phyloP scores from a whole-genome alignment of 1,140 invertebrate species.

The Lamellibrachia luymesi region DNA sequence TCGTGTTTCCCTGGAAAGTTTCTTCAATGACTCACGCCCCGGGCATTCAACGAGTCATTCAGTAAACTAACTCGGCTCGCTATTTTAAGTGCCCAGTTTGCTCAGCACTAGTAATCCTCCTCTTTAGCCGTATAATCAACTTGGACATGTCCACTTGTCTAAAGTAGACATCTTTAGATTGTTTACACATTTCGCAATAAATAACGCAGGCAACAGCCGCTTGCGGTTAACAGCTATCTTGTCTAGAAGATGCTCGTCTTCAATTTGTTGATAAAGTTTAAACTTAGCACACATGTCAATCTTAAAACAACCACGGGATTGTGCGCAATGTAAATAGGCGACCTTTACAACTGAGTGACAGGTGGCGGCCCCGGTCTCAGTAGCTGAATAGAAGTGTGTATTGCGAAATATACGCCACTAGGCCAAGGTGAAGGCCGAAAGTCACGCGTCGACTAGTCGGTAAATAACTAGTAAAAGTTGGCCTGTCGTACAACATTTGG shows the following conservation, averaged over 20 bases:
- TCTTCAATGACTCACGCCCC: neutral
- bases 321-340: neutral
- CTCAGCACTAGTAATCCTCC: neutral
- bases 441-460: neutral
- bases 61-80: neutral
- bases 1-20: neutral
- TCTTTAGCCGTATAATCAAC: neutral
- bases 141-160: neutral
- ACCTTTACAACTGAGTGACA: neutral
- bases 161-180: neutral
- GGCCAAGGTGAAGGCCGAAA: neutral
- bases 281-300: neutral
- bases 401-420: neutral
- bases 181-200: constrained; percentile 1
- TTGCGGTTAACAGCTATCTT: neutral
- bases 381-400: neutral
- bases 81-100: constrained; percentile 1
- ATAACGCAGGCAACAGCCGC: neutral
- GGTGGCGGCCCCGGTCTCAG: neutral
- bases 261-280: neutral
- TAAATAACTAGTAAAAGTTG: neutral
- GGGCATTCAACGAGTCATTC: neutral
- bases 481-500: neutral
- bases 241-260: neutral
- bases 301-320: neutral